These are phyloP conservation scores for Henricia sp. DNA, from an alignment of 53 echinoderm and acorn worm genomes.

Conservation along the genomic window DNA sequence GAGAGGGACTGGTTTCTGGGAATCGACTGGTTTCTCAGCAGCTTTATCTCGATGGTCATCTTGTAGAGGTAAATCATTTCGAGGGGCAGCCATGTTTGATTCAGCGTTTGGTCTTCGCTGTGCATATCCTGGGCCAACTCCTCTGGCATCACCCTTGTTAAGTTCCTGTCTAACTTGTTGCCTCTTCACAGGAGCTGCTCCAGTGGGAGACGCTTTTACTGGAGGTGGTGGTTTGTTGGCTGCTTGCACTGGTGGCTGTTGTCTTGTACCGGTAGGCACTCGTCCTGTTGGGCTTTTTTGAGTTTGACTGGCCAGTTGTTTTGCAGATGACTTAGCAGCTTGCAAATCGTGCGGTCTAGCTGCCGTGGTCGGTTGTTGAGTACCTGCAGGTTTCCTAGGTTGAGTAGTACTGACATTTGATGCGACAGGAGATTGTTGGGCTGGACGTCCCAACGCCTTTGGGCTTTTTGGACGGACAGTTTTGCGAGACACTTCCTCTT, in stretches of 20 bases:
- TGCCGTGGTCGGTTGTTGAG: slow-evolving; percentile 23
- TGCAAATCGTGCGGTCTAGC: slow-evolving; percentile 43
- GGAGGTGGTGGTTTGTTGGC: background rate
- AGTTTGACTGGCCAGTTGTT: slow-evolving; percentile 2
- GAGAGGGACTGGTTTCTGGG: slow-evolving; percentile 53
- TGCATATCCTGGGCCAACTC: slow-evolving; percentile 40
- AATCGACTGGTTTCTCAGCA: slow-evolving; percentile 14
- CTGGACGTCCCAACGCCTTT: slow-evolving; percentile 36
- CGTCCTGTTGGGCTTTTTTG: slow-evolving; percentile 48
- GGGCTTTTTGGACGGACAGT: slow-evolving; percentile 65
- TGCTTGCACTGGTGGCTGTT: slow-evolving; percentile 30
- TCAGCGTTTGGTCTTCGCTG: slow-evolving; percentile 45
- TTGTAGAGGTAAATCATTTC: slow-evolving; percentile 40
- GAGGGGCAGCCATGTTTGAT: slow-evolving; percentile 15
- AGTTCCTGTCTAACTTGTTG: slow-evolving; percentile 49
- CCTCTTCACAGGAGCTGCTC: slow-evolving; percentile 45
- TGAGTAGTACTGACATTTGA: slow-evolving; percentile 47
- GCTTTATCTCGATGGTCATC: slow-evolving; percentile 37
- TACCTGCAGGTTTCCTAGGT: slow-evolving; percentile 50
- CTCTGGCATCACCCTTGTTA: slow-evolving; percentile 41
- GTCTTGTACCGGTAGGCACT: slow-evolving; percentile 41
- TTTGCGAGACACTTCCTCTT: no score
- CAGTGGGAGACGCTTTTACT: slow-evolving; percentile 25
- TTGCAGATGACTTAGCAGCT: slow-evolving; percentile 31
- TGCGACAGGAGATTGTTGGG: slow-evolving; percentile 21